A percentile compares a stretch with the other conserved stretches of the same genome.
phyloP scores from a whole-genome alignment of 1,140 invertebrate species.

The Homalodisca vitripennis region DNA sequence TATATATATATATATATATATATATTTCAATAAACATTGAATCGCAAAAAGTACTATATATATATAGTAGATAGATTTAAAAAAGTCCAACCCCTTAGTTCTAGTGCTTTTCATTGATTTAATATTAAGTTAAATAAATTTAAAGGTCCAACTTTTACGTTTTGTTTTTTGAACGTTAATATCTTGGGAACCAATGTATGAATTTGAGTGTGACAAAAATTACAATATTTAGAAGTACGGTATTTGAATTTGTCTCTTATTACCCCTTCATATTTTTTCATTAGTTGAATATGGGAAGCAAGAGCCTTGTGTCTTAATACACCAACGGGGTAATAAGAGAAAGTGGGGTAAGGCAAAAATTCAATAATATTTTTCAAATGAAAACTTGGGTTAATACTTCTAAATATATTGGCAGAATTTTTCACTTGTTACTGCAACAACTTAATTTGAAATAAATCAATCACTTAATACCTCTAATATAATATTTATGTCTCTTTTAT shows the following conservation, averaged over 20 bases:
- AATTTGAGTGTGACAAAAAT: background rate
- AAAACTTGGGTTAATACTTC: background rate
- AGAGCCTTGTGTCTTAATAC: background rate
- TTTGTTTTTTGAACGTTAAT: background rate
- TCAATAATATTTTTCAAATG: constrained; percentile 20
- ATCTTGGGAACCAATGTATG: background rate
- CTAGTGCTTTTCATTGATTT: no score
- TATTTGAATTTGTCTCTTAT: background rate
- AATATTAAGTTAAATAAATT: background rate
- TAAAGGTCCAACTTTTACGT: background rate
- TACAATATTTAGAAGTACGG: background rate
- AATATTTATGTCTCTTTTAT: no score
- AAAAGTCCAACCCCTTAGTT: no score
- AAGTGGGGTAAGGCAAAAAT: no score
- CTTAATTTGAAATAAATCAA: background rate
- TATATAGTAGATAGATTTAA: no score
- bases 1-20: no score
- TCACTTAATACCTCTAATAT: background rate
- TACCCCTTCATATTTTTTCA: background rate
- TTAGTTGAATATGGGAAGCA: background rate
- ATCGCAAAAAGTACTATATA: no score
- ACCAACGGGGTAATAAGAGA: no score
- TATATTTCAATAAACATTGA: no score
- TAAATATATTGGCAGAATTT: background rate
- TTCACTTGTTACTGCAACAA: constrained; percentile 7